Conservation (phyloP, 1,140 invertebrate genomes). For the Thalassaphorura encarpata region DNA sequence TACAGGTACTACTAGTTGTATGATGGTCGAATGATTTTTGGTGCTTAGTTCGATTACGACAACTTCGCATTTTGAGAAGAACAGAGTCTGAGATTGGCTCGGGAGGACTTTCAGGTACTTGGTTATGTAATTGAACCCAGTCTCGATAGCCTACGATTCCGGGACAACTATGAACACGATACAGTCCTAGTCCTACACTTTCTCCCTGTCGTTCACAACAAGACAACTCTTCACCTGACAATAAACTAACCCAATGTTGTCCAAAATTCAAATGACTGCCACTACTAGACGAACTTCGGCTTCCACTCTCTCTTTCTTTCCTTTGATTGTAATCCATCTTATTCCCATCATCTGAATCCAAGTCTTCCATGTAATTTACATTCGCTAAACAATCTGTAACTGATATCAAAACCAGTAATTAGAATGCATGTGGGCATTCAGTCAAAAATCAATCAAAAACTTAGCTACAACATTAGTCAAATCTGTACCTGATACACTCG, state of each 20-base stretch:
- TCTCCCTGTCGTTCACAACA: conserved; percentile 25
- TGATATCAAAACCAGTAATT: too few species aligned
- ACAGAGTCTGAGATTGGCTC: conserved; percentile 29
- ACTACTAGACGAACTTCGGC: too few species aligned
- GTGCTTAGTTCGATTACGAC: conserved; percentile 16
- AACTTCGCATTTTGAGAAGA: conserved; percentile 22
- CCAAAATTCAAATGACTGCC: conserved; percentile 21
- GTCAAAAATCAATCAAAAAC: too few species aligned
- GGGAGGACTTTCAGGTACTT: conserved; percentile 27
- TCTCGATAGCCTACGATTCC: conserved; percentile 24
- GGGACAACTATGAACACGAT: conserved; percentile 28
- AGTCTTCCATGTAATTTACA: too few species aligned
- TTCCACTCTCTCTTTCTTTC: too few species aligned
- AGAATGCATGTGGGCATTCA: too few species aligned
- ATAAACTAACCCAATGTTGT: conserved; percentile 22
- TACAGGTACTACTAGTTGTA: neutral
- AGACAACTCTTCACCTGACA: conserved; percentile 17
- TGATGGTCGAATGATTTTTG: conserved; percentile 13
- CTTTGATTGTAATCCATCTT: too few species aligned
- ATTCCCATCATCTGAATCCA: too few species aligned
- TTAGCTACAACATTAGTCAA: too few species aligned
- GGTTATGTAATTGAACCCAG: conserved; percentile 20
- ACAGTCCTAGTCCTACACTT: conserved; percentile 24
- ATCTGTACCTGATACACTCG: too few species aligned
- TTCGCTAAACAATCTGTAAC: too few species aligned